Evolutionary conservation across 2,113 vertebrate genomes (phyloP), one percentile per base, ranked within the genome.

Genomic region (Taurulus bubalis): DNA sequence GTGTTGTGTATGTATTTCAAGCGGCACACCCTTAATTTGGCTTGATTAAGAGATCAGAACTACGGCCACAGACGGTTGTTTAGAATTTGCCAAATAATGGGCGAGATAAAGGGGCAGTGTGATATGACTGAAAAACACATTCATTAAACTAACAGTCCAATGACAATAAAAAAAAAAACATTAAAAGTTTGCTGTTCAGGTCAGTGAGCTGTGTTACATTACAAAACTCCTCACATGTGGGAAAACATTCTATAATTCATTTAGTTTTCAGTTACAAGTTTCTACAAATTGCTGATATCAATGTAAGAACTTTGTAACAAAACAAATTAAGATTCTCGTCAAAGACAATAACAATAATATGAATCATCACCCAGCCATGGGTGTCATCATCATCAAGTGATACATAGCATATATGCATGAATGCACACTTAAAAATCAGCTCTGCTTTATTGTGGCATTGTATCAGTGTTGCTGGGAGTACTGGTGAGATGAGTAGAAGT

Each of bases 21-120:
- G 1, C 49, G 71, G 69, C 71, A 75, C 83, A 47, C 80, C 82
- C 76, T 67, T 60, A 10, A 65, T 78, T n/a, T 79, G 79, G 26
- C 60, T 62, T 10, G 11, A 83, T 73, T 55, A 56, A 24, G 1
- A 62, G 65, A 82, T 79, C 6, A 71, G 9, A 56, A 28, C 22
- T 1, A 7, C 4, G 36, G 24, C 47, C 1, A 34, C 8, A 64
- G 20, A 53, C 53, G 26, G 24, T 22, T 22, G 42, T 10, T 16
- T n/a, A 45, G 55, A 70, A 59, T 77, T 66, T 64, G 4, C 0
- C 15, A n/a, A 32, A 69, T 28, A 66, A 74, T 36, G 2, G 3
- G 2, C 2, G 22, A 60, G 16, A 62, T 63, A 55, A 66, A 45
- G 16, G 8, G 28, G 18, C 8, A 6, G 24, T 14, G 36, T 47